A percentile compares a stretch with the other conserved stretches of the same genome.
Evolutionary conservation across 2,888 invertebrate genomes (phyloP).

Genomic region (Ennomos quercinarius): DNA sequence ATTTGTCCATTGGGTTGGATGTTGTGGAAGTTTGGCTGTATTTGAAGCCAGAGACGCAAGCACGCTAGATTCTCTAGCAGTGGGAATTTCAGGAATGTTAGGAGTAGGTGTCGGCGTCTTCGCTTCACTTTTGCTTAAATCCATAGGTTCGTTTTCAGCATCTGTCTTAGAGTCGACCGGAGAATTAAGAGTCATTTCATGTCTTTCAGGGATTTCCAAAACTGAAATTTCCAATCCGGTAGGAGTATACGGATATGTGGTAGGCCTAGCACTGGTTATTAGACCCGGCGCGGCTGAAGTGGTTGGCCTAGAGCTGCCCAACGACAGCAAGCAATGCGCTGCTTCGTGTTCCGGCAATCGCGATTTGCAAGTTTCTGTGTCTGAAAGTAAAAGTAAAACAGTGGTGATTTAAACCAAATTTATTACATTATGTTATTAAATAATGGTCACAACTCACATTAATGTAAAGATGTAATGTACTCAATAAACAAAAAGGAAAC

Average conservation of each 20-base stretch:
- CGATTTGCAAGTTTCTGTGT: constrained; percentile 88
- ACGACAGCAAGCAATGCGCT: constrained; percentile 91
- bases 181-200: constrained; percentile 53
- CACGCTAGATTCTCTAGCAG: constrained; percentile 87
- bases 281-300: constrained; percentile 81
- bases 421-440: too few relatives aligned
- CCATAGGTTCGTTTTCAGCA: constrained; percentile 84
- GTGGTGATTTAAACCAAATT: neutral
- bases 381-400: constrained; percentile 57
- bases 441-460: neutral
- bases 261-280: constrained; percentile 86
- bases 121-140: constrained; percentile 75
- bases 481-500: too few relatives aligned
- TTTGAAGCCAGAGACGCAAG: constrained; percentile 87
- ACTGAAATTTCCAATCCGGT: constrained; percentile 60
- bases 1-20: constrained; percentile 82
- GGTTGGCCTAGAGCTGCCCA: constrained; percentile 87
- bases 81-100: constrained; percentile 83
- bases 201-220: constrained; percentile 63
- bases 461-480: too few relatives aligned
- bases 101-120: constrained; percentile 59
- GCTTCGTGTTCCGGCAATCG: constrained; percentile 94
- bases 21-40: constrained; percentile 86
- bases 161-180: constrained; percentile 64
- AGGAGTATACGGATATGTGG: constrained; percentile 88